Conservation (phyloP, 37 sponge, comb jelly and placozoan species). For the Oopsacas minuta region DNA sequence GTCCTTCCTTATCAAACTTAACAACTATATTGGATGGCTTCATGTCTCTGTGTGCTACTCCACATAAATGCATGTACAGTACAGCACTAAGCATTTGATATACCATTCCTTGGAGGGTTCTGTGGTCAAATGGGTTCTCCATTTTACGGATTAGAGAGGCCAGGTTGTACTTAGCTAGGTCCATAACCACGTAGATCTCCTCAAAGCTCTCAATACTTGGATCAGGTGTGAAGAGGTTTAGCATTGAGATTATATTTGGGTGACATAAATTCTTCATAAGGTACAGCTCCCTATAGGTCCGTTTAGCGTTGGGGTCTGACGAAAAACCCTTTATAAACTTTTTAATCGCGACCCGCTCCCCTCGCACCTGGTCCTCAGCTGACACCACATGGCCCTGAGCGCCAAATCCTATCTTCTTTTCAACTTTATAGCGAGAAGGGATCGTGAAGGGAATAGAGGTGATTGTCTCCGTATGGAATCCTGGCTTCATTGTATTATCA, state of each 20-base stretch:
- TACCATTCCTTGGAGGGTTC: not conserved
- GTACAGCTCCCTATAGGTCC: not conserved
- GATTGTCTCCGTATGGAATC: not conserved
- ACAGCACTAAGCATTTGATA: not conserved
- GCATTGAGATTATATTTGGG: not conserved
- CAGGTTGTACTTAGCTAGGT: constrained; percentile 6
- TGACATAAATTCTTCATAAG: not conserved
- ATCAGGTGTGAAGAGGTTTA: not conserved
- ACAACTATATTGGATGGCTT: not conserved
- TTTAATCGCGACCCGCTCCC: not conserved
- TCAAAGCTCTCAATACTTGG: not conserved
- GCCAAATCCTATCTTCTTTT: not conserved
- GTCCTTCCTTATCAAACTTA: not conserved
- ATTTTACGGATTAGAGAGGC: not conserved
- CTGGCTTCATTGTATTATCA: too few species aligned
- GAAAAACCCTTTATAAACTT: not conserved
- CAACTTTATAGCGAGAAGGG: not conserved
- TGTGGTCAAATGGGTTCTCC: constrained; percentile 7
- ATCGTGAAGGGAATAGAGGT: not conserved
- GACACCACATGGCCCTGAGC: constrained; percentile 11
- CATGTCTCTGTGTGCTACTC: not conserved
- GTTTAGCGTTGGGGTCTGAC: not conserved
- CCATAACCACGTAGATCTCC: constrained; percentile 14
- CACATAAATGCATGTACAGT: constrained; percentile 5
- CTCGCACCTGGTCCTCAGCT: not conserved